Conservation (phyloP, 2,797 vertebrate genomes). For the Semotilus atromaculatus region DNA sequence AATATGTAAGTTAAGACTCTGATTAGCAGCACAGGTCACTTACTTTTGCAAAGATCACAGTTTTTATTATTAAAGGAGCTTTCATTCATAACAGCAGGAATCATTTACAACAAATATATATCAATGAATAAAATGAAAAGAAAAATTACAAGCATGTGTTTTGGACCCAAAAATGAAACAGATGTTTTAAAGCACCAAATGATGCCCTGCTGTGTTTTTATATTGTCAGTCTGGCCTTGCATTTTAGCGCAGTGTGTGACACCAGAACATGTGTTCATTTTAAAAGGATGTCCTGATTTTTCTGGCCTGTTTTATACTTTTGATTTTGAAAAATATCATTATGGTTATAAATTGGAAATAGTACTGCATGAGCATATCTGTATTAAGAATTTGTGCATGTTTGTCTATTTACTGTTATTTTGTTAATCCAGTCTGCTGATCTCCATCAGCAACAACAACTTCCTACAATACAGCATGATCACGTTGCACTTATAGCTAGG, state of each 20-base stretch:
- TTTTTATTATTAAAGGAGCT: constrained; percentile 34
- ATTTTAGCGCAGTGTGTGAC: constrained; percentile 41
- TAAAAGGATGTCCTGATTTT: neutral
- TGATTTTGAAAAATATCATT: neutral
- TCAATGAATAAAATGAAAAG: neutral
- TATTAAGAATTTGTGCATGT: neutral
- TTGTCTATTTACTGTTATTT: constrained; percentile 2
- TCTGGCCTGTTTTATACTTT: constrained; percentile 3
- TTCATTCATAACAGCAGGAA: neutral
- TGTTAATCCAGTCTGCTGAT: constrained; percentile 9
- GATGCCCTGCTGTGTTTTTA: constrained; percentile 38
- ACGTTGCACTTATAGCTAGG: neutral
- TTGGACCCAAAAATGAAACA: constrained; percentile 43
- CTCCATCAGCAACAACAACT: neutral
- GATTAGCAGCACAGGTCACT: constrained; percentile 15
- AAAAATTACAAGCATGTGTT: constrained; percentile 40
- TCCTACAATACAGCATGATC: neutral
- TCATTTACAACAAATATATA: neutral
- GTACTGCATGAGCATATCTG: neutral
- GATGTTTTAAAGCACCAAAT: constrained; percentile 37
- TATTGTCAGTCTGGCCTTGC: constrained; percentile 8
- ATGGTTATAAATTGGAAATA: constrained; percentile 3
- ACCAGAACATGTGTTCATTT: constrained; percentile 38
- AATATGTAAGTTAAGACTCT: neutral
- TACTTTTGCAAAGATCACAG: constrained; percentile 19